Conservation (phyloP, 2,888 invertebrate species). For the Siphonodentalium dalli region DNA sequence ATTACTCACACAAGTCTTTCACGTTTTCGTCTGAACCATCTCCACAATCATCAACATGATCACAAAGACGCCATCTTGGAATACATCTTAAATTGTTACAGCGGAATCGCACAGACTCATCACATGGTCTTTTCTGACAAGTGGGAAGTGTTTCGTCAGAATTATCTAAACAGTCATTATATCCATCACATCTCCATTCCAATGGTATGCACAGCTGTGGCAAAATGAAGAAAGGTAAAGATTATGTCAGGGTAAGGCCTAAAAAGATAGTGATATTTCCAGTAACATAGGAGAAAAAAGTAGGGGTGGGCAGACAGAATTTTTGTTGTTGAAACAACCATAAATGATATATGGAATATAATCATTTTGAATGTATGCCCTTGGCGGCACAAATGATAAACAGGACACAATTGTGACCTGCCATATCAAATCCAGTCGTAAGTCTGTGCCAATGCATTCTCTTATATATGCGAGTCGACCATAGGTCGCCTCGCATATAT, state of each 20-base stretch:
- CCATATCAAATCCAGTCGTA: too few relatives aligned
- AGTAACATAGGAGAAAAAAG: too few relatives aligned
- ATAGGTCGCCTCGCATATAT: too few relatives aligned
- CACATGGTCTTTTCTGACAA: slow-evolving; percentile 49
- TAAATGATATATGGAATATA: too few relatives aligned
- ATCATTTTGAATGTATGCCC: too few relatives aligned
- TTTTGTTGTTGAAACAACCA: too few relatives aligned
- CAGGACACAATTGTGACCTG: too few relatives aligned
- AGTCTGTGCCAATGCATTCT: too few relatives aligned
- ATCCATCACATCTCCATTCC: slow-evolving; percentile 58
- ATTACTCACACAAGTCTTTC: slow-evolving; percentile 41
- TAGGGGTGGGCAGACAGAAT: too few relatives aligned
- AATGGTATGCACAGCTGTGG: slow-evolving; percentile 72
- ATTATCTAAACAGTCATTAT: slow-evolving; percentile 61
- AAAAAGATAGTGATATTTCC: too few relatives aligned
- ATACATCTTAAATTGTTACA: slow-evolving; percentile 59
- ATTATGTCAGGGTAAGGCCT: not conserved
- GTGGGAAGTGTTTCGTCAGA: slow-evolving; percentile 57
- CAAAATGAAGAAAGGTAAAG: not conserved
- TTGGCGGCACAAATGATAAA: too few relatives aligned
- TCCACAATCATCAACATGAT: slow-evolving; percentile 79
- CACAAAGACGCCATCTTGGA: slow-evolving; percentile 73
- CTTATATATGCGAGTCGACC: too few relatives aligned
- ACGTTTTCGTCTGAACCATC: slow-evolving; percentile 70
- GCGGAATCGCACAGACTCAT: slow-evolving; percentile 42